Base-by-base conservation (phyloP, 2,113 vertebrate genomes). In the Jacana jacana region DNA sequence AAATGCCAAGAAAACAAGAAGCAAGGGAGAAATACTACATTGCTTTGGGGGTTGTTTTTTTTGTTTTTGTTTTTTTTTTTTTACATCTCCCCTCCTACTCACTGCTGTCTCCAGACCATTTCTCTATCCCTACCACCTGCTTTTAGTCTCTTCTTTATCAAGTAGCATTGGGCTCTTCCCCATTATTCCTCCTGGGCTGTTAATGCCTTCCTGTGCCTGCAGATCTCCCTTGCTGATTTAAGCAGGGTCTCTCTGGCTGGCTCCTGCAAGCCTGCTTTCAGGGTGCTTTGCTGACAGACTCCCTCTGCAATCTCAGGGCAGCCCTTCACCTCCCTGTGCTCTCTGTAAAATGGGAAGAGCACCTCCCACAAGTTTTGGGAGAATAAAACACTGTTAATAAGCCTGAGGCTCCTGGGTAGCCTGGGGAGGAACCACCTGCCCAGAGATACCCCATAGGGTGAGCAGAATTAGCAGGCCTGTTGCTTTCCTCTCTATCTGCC, bases 211-310 rank as follows among this genome's bases (percentile, higher is more conserved):
- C 55, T 35, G 37, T 87, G 73, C 46, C 78, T 20, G 51, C 15
- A 18, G 73, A 17, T 79, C n/a, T 79, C 42, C 61, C 61, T 79
- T 1, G 10, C 48, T 23, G 48, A n/a, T 33, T 78, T 54, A 10
- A 84, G 77, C 33, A 30, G 3, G 1, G 58, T 4, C 30, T 70
- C 27, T 10, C 60, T 66, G 49, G 51, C n/a, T 1, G 2, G 15
- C 66, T 64, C 61, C 51, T 64, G 20, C 0, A 1, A 77, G 57
- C 68, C 0, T 0, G 27, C 71, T 69, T 46, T 13, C 35, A 54
- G 66, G 52, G 58, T 91, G 87, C 49, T 58, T 69, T 81, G 63
- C 57, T 0, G 5, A 46, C 72, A 94, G 85, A 6, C 55, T 89
- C 65, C 51, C 55, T 25, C 46, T 58, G 55, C 0, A 0, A 30